Evolutionary conservation across 1,140 invertebrate species (phyloP), one percentile per base, ranked within the genome.

Genomic region (Archivesica marissinica): DNA sequence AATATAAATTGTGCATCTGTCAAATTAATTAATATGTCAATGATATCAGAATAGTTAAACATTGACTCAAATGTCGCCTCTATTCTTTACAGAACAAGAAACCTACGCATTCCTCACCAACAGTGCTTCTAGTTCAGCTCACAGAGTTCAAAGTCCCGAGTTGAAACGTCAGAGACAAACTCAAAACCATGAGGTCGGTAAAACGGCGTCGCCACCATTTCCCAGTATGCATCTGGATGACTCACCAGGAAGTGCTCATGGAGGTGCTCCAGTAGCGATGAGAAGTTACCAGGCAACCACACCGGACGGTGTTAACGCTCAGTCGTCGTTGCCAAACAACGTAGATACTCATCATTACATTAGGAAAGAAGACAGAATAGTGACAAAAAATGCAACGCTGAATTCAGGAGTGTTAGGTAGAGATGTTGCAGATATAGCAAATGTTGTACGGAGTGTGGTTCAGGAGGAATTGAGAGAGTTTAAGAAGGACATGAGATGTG

Each of bases 301-400:
- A 28, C 82, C 74, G 38, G 84, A 86, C 3, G 84, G 84, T 50
- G 84, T 86, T 11, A 86, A 80, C 56, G 66, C 84, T 59, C 80
- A 83, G 39, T 75, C 68, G 0, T 38, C 35, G 20, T 64, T 54
- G 17, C 33, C 44, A 35, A 68, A 56, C 20, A 15, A 28, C 1
- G 17, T 7, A 30, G 61, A 25, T n/a, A n/a, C 2, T 39, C 25
- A 64, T 0, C 30, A 54, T 23, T 33, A 6, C 7, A 35, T 23
- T 9, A 56, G 39, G 59, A 20, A 41, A 59, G 25, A 47, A 41
- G 0, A 2, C 39, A 28, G 15, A 0, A 47, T 17, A 56, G 54
- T 38, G 7, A 75, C 33, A 54, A 75, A 4, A 28, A 20, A 30
- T 76, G 23, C 7, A 59, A 76, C 38, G 30, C 17, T 41, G 4